Evolutionary conservation across 2,113 vertebrate genomes (phyloP).

Genomic region (Pelodiscus sinensis): DNA sequence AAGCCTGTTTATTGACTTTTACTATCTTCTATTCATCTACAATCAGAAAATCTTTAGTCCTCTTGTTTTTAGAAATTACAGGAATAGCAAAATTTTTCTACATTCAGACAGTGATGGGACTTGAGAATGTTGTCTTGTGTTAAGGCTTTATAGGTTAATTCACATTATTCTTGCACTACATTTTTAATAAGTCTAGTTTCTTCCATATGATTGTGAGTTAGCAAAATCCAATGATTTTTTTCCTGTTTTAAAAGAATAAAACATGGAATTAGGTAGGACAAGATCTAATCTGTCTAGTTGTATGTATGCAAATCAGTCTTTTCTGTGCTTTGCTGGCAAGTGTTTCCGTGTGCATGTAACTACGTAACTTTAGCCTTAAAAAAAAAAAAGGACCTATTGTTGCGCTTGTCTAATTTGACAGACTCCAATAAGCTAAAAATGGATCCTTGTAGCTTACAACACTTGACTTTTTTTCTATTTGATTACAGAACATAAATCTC

Average conservation of each 20-base stretch:
- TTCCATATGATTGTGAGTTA: not conserved
- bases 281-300: not conserved
- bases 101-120: not conserved
- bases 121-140: not conserved
- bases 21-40: not conserved
- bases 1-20: not conserved
- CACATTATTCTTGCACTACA: not conserved
- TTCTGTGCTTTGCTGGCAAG: not conserved
- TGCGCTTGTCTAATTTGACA: not conserved
- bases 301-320: not conserved
- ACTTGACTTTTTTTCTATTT: not conserved
- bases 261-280: not conserved
- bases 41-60: not conserved
- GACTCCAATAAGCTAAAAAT: not conserved
- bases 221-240: not conserved
- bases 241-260: not conserved
- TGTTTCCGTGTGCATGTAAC: not conserved
- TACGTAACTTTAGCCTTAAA: not conserved
- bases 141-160: not conserved
- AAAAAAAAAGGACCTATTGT: not conserved
- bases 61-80: not conserved
- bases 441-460: not conserved
- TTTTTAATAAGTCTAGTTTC: not conserved
- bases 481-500: not conserved
- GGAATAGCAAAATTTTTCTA: not conserved